phyloP scores from a whole-genome alignment of 2,797 vertebrate species.

The Simalia tracyae region DNA sequence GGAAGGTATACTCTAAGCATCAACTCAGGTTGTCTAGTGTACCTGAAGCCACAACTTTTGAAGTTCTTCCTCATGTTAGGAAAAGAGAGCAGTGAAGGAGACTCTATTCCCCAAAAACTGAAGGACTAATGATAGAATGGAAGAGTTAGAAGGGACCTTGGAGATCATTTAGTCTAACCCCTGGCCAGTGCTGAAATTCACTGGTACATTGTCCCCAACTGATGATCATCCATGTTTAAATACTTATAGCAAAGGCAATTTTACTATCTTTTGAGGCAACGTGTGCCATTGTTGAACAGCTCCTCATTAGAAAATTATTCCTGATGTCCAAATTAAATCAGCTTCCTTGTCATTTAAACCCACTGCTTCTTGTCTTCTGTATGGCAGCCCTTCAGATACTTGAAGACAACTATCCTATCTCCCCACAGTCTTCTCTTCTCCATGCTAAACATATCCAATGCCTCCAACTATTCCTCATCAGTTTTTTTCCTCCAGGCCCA shows the following conservation, averaged over 20 bases:
- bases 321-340: not conserved
- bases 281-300: not conserved
- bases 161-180: not conserved
- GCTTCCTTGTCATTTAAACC: not conserved
- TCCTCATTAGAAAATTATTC: not conserved
- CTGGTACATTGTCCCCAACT: not conserved
- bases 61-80: not conserved
- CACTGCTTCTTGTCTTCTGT: not conserved
- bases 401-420: not conserved
- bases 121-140: not conserved
- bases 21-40: not conserved
- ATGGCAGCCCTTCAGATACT: not conserved
- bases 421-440: not conserved
- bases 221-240: not conserved
- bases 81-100: not conserved
- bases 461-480: not conserved
- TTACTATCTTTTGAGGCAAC: not conserved
- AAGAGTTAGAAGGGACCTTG: not conserved
- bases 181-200: not conserved
- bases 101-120: not conserved
- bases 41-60: not conserved
- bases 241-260: not conserved
- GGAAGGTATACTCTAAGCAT: not conserved
- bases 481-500: not conserved
- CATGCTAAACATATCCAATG: not conserved